Evolutionary conservation across 2,888 invertebrate species (phyloP), one percentile per base, ranked within the genome.

Genomic region (Drosophila neutralis): DNA sequence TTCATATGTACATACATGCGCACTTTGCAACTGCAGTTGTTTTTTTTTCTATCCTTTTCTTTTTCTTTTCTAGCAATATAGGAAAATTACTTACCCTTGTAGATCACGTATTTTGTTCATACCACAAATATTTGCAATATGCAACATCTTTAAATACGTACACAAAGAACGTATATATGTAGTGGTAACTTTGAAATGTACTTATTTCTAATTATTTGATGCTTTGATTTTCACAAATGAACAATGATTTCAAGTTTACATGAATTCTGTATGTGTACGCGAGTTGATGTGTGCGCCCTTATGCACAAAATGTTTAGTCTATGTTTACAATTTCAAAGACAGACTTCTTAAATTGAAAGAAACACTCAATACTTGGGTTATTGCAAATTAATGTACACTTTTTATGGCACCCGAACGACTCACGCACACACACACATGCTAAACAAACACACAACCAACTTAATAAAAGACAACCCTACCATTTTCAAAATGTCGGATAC

Each of bases 381-480:
- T 54, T 56, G 57, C 57, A 62, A 78, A 73, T 63, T 49, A 60
- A 69, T 65, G 64, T 48, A 61, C 49, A 66, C 59, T 75, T 65
- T 69, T 51, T 68, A 62, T 63, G 31, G 33, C 52, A 71, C 36
- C 59, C 68, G 59, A 42, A 51, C 56, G 56, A 69, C 31, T 69
- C 49, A 59, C 53, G 29, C 48, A 63, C 53, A 66, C 75, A 67
- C 45, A 51, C 38, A 27, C 27, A 53, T 40, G 48, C 53, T 59
- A 68, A 66, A 73, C 68, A 63, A 79, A 70, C 62, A 78, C n/a
- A 65, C 57, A 56, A 64, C 53, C 65, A 61, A 66, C 48, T 27
- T 36, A 31, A 15, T 27, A 4, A 21, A 78, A 70, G 70, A 48
- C 79, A 78, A 61, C 79, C 42, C 65, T 74, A 18, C n/a, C 21